Percentiles rank a stretch among this genome's conserved stretches.
Evolutionary conservation across 2,797 vertebrate genomes (phyloP).

Genomic region (Scleropages formosus): DNA sequence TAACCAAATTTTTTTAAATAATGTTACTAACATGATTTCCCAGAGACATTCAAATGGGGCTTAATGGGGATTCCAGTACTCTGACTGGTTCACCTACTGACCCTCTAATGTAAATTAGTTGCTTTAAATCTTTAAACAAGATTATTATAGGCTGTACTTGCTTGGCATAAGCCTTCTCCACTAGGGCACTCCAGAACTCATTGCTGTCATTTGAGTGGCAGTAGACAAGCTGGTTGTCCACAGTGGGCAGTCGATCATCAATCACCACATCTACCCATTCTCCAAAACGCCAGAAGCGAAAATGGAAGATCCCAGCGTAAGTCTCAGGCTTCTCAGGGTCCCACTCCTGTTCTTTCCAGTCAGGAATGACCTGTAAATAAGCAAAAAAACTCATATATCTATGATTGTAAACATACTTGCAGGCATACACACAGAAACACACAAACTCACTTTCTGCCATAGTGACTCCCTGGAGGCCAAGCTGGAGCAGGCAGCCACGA

Average conservation of each 20-base stretch:
- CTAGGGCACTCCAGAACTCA: slow-evolving; percentile 94
- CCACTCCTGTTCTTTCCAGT: slow-evolving; percentile 97
- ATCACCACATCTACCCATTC: slow-evolving; percentile 91
- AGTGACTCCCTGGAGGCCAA: slow-evolving; percentile 87
- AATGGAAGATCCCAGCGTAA: slow-evolving; percentile 91
- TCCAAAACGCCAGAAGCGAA: slow-evolving; percentile 92
- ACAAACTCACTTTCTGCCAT: slow-evolving; percentile 87
- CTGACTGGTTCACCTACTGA: neutral
- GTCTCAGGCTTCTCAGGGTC: slow-evolving; percentile 69
- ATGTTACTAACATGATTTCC: too few species aligned
- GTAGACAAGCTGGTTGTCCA: slow-evolving; percentile 83
- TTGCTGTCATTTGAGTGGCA: slow-evolving; percentile 90
- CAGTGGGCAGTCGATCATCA: slow-evolving; percentile 86
- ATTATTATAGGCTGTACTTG: slow-evolving; percentile 53
- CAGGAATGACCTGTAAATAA: slow-evolving; percentile 83
- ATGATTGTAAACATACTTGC: neutral
- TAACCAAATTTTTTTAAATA: too few species aligned
- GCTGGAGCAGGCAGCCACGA: slow-evolving; percentile 91
- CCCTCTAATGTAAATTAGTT: neutral
- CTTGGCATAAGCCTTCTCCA: slow-evolving; percentile 98
- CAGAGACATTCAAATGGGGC: too few species aligned
- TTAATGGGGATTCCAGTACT: neutral
- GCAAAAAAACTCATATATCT: neutral
- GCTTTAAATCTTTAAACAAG: neutral
- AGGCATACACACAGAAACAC: slow-evolving; percentile 19